Evolutionary conservation across 1,140 invertebrate genomes (phyloP).

Genomic region (Riptortus pedestris): DNA sequence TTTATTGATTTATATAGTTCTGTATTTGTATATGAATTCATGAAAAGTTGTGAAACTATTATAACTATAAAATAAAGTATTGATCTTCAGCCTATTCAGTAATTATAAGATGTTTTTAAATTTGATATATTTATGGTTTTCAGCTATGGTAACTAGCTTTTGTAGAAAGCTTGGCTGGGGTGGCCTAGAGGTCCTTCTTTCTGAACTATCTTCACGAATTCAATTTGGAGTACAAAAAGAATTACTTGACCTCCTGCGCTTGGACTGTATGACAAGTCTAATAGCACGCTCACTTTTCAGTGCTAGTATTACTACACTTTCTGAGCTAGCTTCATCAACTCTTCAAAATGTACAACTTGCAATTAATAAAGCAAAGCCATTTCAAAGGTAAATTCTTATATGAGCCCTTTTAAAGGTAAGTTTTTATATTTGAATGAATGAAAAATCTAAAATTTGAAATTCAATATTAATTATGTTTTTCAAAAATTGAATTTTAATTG

Average conservation of each 20-base stretch:
- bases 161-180: conserved; percentile 87
- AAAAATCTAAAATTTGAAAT: too few species aligned
- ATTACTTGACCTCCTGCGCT: conserved; percentile 78
- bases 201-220: conserved; percentile 85
- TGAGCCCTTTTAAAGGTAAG: too few species aligned
- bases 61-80: too few species aligned
- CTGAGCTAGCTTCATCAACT: conserved; percentile 64
- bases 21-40: too few species aligned
- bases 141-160: conserved; percentile 86
- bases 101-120: too few species aligned
- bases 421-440: neutral
- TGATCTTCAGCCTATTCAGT: too few species aligned
- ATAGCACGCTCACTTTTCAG: conserved; percentile 76
- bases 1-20: too few species aligned
- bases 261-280: conserved; percentile 73
- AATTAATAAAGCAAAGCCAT: conserved; percentile 67
- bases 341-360: conserved; percentile 59
- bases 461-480: too few species aligned
- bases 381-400: conserved; percentile 58
- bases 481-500: too few species aligned
- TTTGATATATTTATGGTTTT: too few species aligned
- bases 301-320: conserved; percentile 66
- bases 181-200: conserved; percentile 77
- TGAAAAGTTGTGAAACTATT: too few species aligned
- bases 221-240: conserved; percentile 91